Evolutionary conservation across 1,140 invertebrate species (phyloP), one percentile per base, ranked within the genome.

Genomic region (Tyrophagus putrescentiae): DNA sequence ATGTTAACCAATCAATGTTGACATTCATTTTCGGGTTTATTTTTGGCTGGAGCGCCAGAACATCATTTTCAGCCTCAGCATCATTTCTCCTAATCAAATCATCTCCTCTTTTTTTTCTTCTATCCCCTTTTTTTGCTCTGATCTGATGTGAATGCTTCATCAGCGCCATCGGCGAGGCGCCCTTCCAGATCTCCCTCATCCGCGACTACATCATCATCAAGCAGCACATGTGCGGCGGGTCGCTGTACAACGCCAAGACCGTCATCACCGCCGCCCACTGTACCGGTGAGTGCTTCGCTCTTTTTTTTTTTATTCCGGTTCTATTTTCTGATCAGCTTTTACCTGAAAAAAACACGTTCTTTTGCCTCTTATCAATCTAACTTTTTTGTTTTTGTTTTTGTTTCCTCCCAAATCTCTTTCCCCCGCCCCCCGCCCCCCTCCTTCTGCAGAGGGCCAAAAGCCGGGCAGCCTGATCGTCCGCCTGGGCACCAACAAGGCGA

Each of bases 221-320:
- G 25, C n/a, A 13, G 16, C 57, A 58, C 25, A 50, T 58, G n/a
- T 58, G 57, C 25, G 57, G 57, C 53, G 57, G 57, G 41, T 58
- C 57, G 27, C 32, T 58, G 36, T 29, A 45, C 53, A 18, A 27
- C 11, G 13, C 54, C n/a, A n/a, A 58, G 11, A 56, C 57, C 3
- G 28, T 58, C 3, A 4, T 58, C 2, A 58, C 57, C 16, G 57
- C 57, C 27, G 57, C 57, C 5, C 57, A 58, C 27, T 58, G 57
- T 31, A 58, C 53, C 25, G 4, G 53, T 33, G 52, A 34, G 52
- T 54, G 39, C n/a, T n/a, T n/a, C n/a, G n/a, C n/a, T n/a, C n/a
- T n/a, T n/a, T n/a, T n/a, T n/a, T n/a, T n/a, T n/a, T n/a, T n/a
- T n/a, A n/a, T n/a, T n/a, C n/a, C n/a, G n/a, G n/a, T n/a, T n/a